phyloP scores from a whole-genome alignment of 2,888 invertebrate species.

The Mythimna pallens region DNA sequence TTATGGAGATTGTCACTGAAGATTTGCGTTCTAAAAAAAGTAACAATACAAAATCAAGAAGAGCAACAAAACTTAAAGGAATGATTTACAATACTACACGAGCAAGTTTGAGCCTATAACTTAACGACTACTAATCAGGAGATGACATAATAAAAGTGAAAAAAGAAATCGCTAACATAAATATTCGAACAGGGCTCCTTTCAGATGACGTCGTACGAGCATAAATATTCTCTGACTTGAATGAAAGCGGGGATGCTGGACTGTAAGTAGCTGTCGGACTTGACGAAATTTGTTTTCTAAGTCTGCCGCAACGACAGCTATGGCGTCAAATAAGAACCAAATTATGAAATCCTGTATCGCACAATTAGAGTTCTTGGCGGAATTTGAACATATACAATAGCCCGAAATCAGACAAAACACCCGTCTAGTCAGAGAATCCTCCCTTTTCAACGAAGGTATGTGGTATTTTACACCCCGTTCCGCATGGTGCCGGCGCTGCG shows the following conservation, averaged over 20 bases:
- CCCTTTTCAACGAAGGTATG: too few relatives aligned
- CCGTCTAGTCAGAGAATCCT: too few relatives aligned
- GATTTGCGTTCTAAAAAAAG: neutral
- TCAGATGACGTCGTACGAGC: slow-evolving; percentile 71
- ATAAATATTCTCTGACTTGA: slow-evolving; percentile 81
- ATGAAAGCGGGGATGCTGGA: slow-evolving; percentile 70
- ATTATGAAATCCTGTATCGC: too few relatives aligned
- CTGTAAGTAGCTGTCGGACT: slow-evolving; percentile 68
- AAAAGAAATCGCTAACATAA: slow-evolving; percentile 69
- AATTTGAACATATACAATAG: too few relatives aligned
- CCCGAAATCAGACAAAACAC: too few relatives aligned
- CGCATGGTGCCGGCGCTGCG: too few relatives aligned
- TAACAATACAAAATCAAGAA: neutral
- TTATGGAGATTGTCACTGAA: neutral
- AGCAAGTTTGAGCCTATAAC: slow-evolving; percentile 52
- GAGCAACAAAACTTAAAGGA: slow-evolving; percentile 15
- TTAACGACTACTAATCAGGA: slow-evolving; percentile 72
- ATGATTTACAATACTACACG: slow-evolving; percentile 56
- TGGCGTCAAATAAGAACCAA: too few relatives aligned
- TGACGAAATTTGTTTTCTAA: neutral
- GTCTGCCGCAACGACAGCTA: too few relatives aligned
- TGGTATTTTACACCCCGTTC: too few relatives aligned
- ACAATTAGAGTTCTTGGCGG: too few relatives aligned
- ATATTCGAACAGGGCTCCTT: slow-evolving; percentile 71
- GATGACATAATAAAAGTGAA: slow-evolving; percentile 66